Evolutionary conservation across 2,888 invertebrate species (phyloP).

Genomic region (Polymixis flavicincta): DNA sequence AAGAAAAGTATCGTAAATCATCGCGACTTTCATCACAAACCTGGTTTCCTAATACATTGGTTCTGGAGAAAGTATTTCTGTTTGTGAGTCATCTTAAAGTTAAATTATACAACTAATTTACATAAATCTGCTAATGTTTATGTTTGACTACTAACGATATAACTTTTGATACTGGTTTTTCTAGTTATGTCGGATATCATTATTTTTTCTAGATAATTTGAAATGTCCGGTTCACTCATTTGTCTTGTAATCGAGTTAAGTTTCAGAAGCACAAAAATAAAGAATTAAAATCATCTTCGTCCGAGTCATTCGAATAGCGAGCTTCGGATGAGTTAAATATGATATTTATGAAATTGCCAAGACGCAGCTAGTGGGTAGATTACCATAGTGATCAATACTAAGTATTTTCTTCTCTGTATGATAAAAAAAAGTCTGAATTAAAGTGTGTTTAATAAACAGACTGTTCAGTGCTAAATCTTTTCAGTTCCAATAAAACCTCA

Average conservation of each 20-base stretch:
- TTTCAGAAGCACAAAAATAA: not conserved
- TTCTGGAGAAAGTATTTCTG: constrained; percentile 60
- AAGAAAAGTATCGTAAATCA: constrained; percentile 61
- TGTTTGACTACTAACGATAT: constrained; percentile 19
- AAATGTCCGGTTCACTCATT: not conserved
- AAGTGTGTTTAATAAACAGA: not conserved
- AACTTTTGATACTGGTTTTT: constrained; percentile 15
- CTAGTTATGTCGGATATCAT: constrained; percentile 8
- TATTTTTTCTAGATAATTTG: constrained; percentile 3
- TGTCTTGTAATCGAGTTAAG: not conserved
- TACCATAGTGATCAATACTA: no score
- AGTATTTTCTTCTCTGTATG: no score
- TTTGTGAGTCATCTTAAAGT: constrained; percentile 54
- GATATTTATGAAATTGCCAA: no score
- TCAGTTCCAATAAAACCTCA: not conserved
- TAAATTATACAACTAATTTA: constrained; percentile 63
- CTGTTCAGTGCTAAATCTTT: not conserved
- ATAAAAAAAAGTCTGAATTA: no score
- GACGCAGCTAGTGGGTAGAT: no score
- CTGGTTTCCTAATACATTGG: constrained; percentile 60
- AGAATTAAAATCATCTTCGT: not conserved
- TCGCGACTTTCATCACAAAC: constrained; percentile 60
- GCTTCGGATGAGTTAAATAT: no score
- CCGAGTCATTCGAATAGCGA: not conserved
- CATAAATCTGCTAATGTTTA: constrained; percentile 50